These are phyloP conservation scores for Chionomys nivalis DNA, from an alignment of 2,113 vertebrate species.

Conservation along the genomic window DNA sequence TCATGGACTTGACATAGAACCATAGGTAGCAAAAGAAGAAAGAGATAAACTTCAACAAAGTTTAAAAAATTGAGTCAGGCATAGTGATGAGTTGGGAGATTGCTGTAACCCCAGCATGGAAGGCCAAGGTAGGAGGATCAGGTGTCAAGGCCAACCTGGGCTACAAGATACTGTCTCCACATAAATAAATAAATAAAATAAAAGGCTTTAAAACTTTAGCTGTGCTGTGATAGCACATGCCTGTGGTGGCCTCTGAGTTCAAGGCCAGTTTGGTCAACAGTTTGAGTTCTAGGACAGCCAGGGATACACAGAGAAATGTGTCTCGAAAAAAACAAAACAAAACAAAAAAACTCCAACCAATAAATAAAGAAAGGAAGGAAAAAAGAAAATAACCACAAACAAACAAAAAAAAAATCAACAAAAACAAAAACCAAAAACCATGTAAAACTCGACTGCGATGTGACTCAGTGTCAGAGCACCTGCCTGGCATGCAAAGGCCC, in stretches of 20 bases:
- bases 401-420: no score
- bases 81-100: not conserved
- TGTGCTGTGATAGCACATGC: no score
- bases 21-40: not conserved
- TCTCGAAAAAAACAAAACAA: not conserved
- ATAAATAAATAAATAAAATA: not conserved
- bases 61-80: not conserved
- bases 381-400: no score
- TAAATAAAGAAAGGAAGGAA: no score
- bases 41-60: not conserved
- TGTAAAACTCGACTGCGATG: not conserved
- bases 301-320: not conserved
- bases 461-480: not conserved
- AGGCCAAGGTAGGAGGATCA: not conserved
- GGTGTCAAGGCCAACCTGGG: not conserved
- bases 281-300: not conserved
- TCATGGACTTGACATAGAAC: conserved; percentile 19
- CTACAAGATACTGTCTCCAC: not conserved
- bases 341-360: not conserved
- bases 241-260: no score
- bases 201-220: not conserved
- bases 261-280: not conserved
- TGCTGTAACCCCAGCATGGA: no score
- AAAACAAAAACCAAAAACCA: not conserved
- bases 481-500: not conserved